Base-by-base conservation (phyloP, 2,113 vertebrate genomes). In the Prietella phreatophila region DNA sequence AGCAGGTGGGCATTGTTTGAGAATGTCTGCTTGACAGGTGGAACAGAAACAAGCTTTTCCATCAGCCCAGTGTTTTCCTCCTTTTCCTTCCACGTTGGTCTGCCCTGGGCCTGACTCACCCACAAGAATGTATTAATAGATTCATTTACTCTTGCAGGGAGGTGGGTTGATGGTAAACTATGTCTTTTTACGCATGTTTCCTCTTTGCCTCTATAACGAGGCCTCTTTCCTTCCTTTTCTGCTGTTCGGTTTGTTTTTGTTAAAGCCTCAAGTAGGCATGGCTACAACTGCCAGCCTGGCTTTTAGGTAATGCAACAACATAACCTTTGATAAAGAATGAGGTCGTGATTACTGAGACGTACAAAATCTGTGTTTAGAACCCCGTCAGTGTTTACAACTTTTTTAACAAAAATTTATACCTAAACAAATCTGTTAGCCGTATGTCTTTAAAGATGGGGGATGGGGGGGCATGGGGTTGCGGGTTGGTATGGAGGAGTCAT, bases 201-300 rank as follows among this genome's bases (percentile, higher is more conserved):
- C 25, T 47, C 65, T 65, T 33, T 84, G 67, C 78, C 84, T 87
- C 82, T 86, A 88, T 93, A 89, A 84, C 83, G 9, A 89, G 91
- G 88, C 91, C 91, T 91, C 88, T 87, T 90, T 94, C 93, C 90
- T 93, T 89, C 86, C 89, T 82, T 85, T 82, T 47, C 86, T 87
- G 85, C 58, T 67, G 85, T 89, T 91, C 89, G 90, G 91, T 91
- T 80, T 90, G 85, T 84, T 92, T 90, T 90, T 55, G 19, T 76
- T 83, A 50, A 61, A 87, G 25, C 42, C 56, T 83, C 67, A 56
- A 39, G 86, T 13, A 60, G 53, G n/a, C 55, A 65, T 30, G 33
- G 6, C 53, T 33, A 15, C 42, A 55, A 27, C n/a, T 33, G n/a
- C 9, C 65, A 55, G n/a, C 39, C 39, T 14, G 2, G 13, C 15